A percentile compares a stretch with the other conserved stretches of the same genome.
Conservation (phyloP, 2,113 vertebrate genomes). For the Nothocercus julius region DNA sequence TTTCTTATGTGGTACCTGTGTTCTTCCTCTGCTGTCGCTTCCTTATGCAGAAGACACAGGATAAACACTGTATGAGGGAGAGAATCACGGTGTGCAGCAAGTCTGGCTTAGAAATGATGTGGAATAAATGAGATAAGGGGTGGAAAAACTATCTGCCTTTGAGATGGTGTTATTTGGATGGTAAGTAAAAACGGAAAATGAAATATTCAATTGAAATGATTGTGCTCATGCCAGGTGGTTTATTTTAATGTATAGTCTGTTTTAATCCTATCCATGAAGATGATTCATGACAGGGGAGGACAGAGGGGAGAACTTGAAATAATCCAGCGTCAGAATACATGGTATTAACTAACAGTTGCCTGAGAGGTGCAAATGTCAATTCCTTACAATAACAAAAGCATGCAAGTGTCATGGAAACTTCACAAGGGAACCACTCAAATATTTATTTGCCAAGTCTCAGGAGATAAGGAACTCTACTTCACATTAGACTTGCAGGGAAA, state of each 20-base stretch:
- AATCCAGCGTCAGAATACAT: background rate
- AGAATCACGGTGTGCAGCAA: accelerated
- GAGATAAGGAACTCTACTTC: background rate
- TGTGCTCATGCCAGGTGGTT: background rate
- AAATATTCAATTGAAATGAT: accelerated
- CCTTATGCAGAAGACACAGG: background rate
- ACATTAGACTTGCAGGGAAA: background rate
- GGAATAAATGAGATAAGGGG: background rate
- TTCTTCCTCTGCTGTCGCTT: background rate
- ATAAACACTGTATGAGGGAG: background rate
- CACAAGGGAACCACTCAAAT: background rate
- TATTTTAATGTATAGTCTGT: background rate
- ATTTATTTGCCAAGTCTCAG: background rate
- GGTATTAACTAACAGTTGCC: too few species aligned
- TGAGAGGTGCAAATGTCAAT: background rate
- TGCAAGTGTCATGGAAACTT: accelerated
- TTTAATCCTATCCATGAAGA: background rate
- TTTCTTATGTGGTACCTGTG: accelerated
- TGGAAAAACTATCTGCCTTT: background rate
- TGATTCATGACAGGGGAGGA: background rate
- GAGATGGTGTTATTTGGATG: background rate
- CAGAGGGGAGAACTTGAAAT: background rate
- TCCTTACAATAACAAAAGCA: background rate
- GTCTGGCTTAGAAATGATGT: background rate
- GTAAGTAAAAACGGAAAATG: background rate